These are phyloP conservation scores for Centropus unirufus DNA, from an alignment of 2,113 vertebrate species.

Conservation along the genomic window DNA sequence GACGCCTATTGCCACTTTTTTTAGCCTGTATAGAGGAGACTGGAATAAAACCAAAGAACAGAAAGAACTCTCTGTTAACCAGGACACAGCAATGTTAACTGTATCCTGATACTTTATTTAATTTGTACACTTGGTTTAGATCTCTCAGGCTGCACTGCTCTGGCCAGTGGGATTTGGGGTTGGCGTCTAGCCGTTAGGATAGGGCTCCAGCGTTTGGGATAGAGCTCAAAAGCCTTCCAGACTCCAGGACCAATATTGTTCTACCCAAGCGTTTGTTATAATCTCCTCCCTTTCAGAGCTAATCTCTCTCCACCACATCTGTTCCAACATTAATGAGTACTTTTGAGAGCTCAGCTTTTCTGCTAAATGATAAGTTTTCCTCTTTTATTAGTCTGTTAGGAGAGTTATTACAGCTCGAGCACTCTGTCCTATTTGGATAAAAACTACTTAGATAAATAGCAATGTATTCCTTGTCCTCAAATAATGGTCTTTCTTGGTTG, in stretches of 20 bases:
- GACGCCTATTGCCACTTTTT: not conserved
- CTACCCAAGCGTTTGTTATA: not conserved
- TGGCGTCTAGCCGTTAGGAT: not conserved
- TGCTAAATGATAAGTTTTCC: not conserved
- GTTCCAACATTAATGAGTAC: not conserved
- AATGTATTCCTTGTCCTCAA: not conserved
- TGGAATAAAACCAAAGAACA: not conserved
- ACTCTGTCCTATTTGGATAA: slow-evolving; percentile 21
- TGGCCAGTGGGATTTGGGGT: not conserved
- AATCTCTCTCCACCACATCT: not conserved
- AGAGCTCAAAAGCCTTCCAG: not conserved
- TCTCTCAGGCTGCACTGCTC: not conserved
- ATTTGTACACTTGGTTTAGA: not conserved
- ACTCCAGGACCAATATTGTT: slow-evolving; percentile 70
- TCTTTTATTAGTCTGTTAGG: not conserved
- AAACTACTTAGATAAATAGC: slow-evolving; percentile 32
- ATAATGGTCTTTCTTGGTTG: not conserved
- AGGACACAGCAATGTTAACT: not conserved
- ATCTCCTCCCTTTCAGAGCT: slow-evolving; percentile 28
- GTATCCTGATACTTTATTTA: not conserved
- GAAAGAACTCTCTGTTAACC: not conserved
- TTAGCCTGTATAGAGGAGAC: not conserved
- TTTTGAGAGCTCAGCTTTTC: slow-evolving; percentile 43
- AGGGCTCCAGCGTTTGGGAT: not conserved
- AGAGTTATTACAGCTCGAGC: slow-evolving; percentile 17